Evolutionary conservation across 1,140 invertebrate genomes (phyloP).

Genomic region (Araneus ventricosus): DNA sequence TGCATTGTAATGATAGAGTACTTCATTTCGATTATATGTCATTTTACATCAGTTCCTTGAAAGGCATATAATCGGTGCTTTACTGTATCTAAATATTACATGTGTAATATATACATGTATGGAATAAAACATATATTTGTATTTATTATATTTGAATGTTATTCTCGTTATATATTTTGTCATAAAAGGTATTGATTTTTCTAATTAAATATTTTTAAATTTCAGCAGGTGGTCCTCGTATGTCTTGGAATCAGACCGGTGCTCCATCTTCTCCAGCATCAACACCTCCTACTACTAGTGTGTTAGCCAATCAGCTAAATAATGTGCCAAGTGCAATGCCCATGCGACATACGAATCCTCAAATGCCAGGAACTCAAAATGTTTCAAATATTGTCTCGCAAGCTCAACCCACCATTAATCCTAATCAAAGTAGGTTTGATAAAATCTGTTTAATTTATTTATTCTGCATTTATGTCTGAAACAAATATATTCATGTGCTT

Average conservation of each 20-base stretch:
- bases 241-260: conserved; percentile 72
- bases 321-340: conserved; percentile 55
- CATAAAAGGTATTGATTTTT: neutral
- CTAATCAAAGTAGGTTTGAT: conserved; percentile 35
- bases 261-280: conserved; percentile 72
- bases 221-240: conserved; percentile 58
- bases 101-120: no score
- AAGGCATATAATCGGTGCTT: no score
- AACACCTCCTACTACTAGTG: conserved; percentile 70
- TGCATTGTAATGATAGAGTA: no score
- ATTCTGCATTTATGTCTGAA: no score
- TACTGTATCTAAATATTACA: no score
- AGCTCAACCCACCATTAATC: conserved; percentile 58
- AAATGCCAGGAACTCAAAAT: conserved; percentile 36
- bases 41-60: no score
- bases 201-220: neutral
- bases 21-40: no score
- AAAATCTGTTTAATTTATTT: neutral
- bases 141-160: neutral
- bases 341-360: conserved; percentile 48
- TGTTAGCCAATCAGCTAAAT: conserved; percentile 69
- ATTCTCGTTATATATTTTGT: no score
- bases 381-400: conserved; percentile 60
- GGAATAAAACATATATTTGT: no score
- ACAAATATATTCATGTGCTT: no score